Percentiles rank a stretch among this genome's conserved stretches.
phyloP scores from a whole-genome alignment of 30 jellyfish, hydroid and myxozoan genomes.

The Hydractinia echinata region DNA sequence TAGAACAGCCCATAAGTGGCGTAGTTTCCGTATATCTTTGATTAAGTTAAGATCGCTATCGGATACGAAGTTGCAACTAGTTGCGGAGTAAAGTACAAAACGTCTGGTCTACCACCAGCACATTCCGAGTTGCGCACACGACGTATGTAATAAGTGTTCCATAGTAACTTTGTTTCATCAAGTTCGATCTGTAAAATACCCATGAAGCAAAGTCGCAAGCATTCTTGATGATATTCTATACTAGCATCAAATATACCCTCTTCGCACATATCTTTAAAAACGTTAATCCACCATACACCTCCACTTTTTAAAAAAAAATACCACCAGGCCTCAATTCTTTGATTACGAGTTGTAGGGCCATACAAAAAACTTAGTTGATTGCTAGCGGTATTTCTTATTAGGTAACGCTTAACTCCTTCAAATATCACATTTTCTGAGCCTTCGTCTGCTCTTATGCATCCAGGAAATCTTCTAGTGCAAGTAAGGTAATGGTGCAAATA shows the following conservation, averaged over 20 bases:
- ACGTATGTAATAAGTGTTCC: constrained; percentile 27
- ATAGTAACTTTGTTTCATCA: constrained; percentile 28
- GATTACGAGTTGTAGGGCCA: constrained; percentile 37
- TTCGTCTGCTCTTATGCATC: constrained; percentile 38
- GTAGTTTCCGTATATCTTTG: too few species aligned
- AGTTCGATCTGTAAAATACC: constrained; percentile 36
- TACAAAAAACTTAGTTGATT: constrained; percentile 13
- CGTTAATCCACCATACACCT: constrained; percentile 44
- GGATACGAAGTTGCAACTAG: too few species aligned
- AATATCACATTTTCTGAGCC: constrained; percentile 45
- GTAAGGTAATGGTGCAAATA: constrained; percentile 32
- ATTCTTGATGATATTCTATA: constrained; percentile 12
- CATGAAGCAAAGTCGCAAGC: constrained; percentile 40
- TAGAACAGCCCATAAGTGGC: too few species aligned
- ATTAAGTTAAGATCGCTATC: too few species aligned
- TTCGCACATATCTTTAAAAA: constrained; percentile 31
- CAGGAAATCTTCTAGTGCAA: constrained; percentile 19
- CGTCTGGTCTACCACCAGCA: constrained; percentile 44
- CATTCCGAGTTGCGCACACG: constrained; percentile 21
- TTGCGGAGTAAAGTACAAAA: constrained; percentile 10
- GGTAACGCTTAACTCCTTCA: constrained; percentile 34
- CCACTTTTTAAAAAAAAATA: constrained; percentile 27
- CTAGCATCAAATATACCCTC: constrained; percentile 28
- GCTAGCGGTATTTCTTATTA: constrained; percentile 16
- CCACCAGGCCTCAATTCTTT: constrained; percentile 59